These are phyloP conservation scores for Notolabrus celidotus DNA, from an alignment of 2,797 vertebrate genomes.

Conservation along the genomic window DNA sequence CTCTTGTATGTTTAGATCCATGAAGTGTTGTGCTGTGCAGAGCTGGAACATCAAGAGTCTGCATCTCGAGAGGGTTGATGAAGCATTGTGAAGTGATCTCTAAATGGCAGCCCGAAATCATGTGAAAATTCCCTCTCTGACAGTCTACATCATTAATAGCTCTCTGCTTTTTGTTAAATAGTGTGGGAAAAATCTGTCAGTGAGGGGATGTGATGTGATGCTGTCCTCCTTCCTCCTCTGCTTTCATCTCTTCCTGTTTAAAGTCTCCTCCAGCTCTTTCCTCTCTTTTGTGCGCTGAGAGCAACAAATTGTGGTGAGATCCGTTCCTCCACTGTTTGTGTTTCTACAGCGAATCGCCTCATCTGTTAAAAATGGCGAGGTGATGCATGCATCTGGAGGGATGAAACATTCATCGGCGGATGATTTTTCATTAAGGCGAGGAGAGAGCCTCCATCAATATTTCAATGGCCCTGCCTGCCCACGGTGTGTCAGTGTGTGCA, in stretches of 20 bases:
- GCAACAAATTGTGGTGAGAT: conserved; percentile 50
- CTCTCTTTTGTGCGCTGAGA: conserved; percentile 13
- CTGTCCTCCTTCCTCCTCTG: conserved; percentile 6
- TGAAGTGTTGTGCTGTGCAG: no score
- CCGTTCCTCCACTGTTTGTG: conserved; percentile 64
- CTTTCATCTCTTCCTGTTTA: no score
- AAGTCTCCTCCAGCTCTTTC: conserved; percentile 30
- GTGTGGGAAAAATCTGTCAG: background rate
- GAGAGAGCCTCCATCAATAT: conserved; percentile 89
- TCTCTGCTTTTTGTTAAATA: no score
- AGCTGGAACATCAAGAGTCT: no score
- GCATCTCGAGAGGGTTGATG: no score
- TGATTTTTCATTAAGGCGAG: conserved; percentile 86
- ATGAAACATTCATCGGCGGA: conserved; percentile 88
- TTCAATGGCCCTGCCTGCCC: conserved; percentile 81
- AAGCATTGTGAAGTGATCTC: no score
- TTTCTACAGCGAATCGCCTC: conserved; percentile 67
- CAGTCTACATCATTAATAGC: no score
- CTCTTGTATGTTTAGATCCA: no score
- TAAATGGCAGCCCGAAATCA: no score
- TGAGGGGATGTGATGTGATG: no score
- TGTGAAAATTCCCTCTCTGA: no score
- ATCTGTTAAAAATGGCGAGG: conserved; percentile 78
- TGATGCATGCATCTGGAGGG: conserved; percentile 85
- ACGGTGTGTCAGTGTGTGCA: conserved; percentile 45